phyloP scores from a whole-genome alignment of 1,140 invertebrate genomes.

The Tetraneura akinire region DNA sequence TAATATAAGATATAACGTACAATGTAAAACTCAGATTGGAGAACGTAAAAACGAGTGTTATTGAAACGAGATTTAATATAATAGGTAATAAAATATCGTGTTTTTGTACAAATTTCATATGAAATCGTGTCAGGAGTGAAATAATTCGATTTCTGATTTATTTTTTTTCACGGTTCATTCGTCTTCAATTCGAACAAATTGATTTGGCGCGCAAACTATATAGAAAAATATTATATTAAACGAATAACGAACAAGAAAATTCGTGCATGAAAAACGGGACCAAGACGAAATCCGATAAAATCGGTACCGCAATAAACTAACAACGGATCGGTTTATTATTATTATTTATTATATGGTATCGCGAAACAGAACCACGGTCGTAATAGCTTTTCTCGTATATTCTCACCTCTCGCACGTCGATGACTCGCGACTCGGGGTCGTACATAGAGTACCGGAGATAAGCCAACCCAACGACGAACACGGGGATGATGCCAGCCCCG shows the following conservation, averaged over 20 bases:
- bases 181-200: background rate
- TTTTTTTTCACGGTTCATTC: background rate
- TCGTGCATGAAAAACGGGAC: too few relatives aligned
- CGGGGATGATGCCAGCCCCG: slow-evolving; percentile 73
- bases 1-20: too few relatives aligned
- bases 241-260: too few relatives aligned
- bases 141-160: background rate
- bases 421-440: slow-evolving; percentile 79
- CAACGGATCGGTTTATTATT: too few relatives aligned
- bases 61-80: too few relatives aligned
- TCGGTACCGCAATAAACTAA: background rate
- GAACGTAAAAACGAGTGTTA: background rate
- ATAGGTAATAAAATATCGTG: background rate
- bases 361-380: too few relatives aligned
- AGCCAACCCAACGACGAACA: slow-evolving; percentile 76
- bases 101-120: background rate
- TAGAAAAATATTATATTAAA: background rate
- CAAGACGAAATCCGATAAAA: background rate
- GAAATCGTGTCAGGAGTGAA: background rate
- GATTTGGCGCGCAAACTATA: background rate
- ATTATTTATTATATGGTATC: too few relatives aligned
- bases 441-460: slow-evolving; percentile 77
- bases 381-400: too few relatives aligned
- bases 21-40: background rate
- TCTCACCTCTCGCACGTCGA: slow-evolving; percentile 70